Percentiles rank a stretch among this genome's conserved stretches.
These are phyloP conservation scores for Siniperca knerii DNA, from an alignment of 2,113 vertebrate species.

Conservation along the genomic window DNA sequence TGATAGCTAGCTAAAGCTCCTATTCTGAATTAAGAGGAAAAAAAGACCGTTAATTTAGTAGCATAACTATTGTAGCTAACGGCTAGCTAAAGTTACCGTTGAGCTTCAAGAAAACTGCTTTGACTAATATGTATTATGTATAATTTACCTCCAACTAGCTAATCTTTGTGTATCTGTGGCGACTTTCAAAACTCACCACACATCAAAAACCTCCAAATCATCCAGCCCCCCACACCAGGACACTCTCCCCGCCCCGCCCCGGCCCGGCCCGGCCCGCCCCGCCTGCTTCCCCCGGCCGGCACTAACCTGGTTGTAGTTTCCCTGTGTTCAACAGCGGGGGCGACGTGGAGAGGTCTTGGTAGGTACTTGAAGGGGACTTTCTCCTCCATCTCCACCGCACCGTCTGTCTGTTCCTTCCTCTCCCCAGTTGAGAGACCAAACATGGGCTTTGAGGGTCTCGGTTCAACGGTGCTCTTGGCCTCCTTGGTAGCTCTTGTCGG, in stretches of 20 bases:
- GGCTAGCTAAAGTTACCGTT: background rate
- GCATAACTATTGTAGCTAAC: background rate
- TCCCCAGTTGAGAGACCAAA: background rate
- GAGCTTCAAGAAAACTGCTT: background rate
- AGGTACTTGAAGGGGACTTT: background rate
- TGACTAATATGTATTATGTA: background rate
- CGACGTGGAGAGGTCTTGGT: constrained; percentile 1
- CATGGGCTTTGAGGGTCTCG: constrained; percentile 13
- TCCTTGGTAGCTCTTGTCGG: constrained; percentile 34
- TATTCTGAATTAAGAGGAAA: no score
- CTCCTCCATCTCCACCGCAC: constrained; percentile 10
- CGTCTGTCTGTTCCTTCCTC: background rate
- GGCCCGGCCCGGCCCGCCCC: background rate
- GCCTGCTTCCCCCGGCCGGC: background rate
- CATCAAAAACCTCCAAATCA: no score
- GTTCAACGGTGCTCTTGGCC: constrained; percentile 2
- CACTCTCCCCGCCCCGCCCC: background rate
- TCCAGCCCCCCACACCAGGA: background rate
- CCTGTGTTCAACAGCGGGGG: background rate
- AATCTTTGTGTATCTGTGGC: background rate
- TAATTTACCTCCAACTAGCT: no score
- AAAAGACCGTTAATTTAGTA: no score
- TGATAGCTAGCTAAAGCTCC: background rate
- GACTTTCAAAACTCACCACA: background rate
- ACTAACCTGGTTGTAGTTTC: background rate